Conservation (phyloP, 2,113 vertebrate genomes). For the Poeciliopsis prolifica region DNA sequence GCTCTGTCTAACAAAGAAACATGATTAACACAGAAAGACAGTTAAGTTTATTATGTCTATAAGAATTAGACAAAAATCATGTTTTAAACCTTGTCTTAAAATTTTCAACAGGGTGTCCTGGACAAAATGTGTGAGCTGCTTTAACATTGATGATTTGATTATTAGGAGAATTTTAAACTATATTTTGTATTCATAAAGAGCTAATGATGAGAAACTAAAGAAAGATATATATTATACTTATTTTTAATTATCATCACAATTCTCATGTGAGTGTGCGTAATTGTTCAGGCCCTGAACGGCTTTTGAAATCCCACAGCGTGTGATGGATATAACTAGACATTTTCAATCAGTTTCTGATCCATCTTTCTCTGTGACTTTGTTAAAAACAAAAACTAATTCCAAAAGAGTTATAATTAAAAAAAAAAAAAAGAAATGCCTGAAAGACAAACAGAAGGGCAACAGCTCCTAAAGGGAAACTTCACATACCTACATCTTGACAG, state of each 20-base stretch:
- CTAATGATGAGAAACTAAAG: not conserved
- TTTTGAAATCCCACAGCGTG: not conserved
- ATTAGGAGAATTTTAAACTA: not conserved
- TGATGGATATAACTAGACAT: not conserved
- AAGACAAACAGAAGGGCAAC: slow-evolving; percentile 31
- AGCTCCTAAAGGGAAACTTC: slow-evolving; percentile 58
- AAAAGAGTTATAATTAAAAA: not conserved
- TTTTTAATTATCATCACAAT: not conserved
- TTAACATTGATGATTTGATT: too few relatives aligned
- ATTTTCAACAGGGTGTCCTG: too few relatives aligned
- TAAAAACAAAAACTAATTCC: not conserved
- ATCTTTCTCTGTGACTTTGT: not conserved
- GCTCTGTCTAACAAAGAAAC: too few relatives aligned
- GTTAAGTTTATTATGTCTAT: too few relatives aligned
- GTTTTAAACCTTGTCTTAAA: not conserved
- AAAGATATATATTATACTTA: not conserved
- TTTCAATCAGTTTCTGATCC: not conserved
- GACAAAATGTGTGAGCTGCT: not conserved
- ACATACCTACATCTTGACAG: slow-evolving; percentile 25
- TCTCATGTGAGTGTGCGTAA: not conserved
- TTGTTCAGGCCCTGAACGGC: not conserved
- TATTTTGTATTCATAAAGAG: not conserved
- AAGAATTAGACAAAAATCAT: not conserved
- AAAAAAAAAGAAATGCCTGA: slow-evolving; percentile 30
- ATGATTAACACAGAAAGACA: too few relatives aligned